A percentile compares a stretch with the other conserved stretches of the same genome.
Evolutionary conservation across 2,888 invertebrate species (phyloP).

Genomic region (Drosophila paramelanica): DNA sequence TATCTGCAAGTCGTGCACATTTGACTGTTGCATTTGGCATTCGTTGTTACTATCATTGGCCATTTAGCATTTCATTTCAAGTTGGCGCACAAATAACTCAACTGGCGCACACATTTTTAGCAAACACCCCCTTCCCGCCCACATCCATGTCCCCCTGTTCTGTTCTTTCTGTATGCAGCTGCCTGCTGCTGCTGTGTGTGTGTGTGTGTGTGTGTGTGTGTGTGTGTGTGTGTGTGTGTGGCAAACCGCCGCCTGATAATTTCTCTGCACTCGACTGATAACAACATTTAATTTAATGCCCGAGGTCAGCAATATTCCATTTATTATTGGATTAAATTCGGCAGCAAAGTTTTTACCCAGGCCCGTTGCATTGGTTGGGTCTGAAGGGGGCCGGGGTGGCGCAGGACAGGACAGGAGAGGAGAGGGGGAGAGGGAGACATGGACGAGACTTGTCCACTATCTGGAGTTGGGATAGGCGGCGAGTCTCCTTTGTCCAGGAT

Average conservation of each 20-base stretch:
- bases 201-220: slow-evolving; percentile 2
- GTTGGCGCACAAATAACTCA: slow-evolving; percentile 68
- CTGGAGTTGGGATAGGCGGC: slow-evolving; percentile 65
- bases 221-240: slow-evolving; percentile 47
- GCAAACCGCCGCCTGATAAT: slow-evolving; percentile 82
- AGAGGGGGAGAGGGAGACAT: background rate
- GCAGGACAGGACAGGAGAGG: too few species aligned
- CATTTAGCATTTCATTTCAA: slow-evolving; percentile 52
- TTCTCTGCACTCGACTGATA: slow-evolving; percentile 85
- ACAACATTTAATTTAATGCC: slow-evolving; percentile 86
- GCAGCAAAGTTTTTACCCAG: slow-evolving; percentile 78
- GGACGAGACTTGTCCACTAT: slow-evolving; percentile 57
- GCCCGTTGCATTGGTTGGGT: background rate
- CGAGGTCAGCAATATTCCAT: slow-evolving; percentile 86
- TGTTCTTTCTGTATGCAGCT: slow-evolving; percentile 10
- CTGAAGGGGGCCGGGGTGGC: background rate
- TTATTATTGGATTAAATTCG: slow-evolving; percentile 85
- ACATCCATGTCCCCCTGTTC: background rate
- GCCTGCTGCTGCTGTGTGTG: too few species aligned
- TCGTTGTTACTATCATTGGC: slow-evolving; percentile 17
- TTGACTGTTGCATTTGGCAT: too few species aligned
- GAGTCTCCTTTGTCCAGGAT: slow-evolving; percentile 58
- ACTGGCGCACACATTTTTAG: slow-evolving; percentile 27
- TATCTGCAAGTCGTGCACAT: slow-evolving; percentile 4
- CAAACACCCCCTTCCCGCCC: background rate